phyloP scores from a whole-genome alignment of 2,113 vertebrate genomes.

The Saccopteryx leptura region DNA sequence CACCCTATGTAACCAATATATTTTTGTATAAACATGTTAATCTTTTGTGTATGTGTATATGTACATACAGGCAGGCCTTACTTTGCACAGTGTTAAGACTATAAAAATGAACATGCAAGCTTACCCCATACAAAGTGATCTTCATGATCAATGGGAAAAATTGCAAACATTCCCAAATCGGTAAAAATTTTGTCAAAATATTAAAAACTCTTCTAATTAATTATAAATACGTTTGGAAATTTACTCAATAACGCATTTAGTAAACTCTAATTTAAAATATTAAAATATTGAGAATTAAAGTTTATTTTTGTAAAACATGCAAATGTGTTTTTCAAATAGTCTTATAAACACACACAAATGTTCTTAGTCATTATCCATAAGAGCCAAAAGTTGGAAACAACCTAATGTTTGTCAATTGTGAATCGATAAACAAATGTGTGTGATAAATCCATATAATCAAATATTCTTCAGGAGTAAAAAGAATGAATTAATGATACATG shows the following conservation, averaged over 20 bases:
- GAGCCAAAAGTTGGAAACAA: not conserved
- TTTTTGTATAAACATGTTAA: not conserved
- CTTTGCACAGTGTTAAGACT: not conserved
- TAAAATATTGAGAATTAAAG: not conserved
- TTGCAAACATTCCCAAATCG: not conserved
- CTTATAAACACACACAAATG: not conserved
- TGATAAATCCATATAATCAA: not conserved
- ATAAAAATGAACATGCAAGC: not conserved
- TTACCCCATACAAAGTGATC: not conserved
- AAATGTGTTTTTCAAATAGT: not conserved
- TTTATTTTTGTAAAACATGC: slow-evolving; percentile 9
- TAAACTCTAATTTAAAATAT: not conserved
- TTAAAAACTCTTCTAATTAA: not conserved
- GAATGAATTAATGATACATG: not conserved
- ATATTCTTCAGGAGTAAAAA: not conserved
- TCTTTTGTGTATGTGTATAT: not conserved
- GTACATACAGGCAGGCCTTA: not conserved
- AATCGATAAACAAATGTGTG: not conserved
- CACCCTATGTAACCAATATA: not conserved
- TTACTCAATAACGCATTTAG: not conserved
- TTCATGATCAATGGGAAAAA: not conserved
- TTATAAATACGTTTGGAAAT: not conserved
- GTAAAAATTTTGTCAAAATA: slow-evolving; percentile 3
- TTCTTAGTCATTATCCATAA: not conserved
- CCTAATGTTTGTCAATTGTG: not conserved